Percentiles rank a stretch among this genome's conserved stretches.
These are phyloP conservation scores for Eriocheir sinensis DNA, from an alignment of 1,140 invertebrate species.

Conservation along the genomic window DNA sequence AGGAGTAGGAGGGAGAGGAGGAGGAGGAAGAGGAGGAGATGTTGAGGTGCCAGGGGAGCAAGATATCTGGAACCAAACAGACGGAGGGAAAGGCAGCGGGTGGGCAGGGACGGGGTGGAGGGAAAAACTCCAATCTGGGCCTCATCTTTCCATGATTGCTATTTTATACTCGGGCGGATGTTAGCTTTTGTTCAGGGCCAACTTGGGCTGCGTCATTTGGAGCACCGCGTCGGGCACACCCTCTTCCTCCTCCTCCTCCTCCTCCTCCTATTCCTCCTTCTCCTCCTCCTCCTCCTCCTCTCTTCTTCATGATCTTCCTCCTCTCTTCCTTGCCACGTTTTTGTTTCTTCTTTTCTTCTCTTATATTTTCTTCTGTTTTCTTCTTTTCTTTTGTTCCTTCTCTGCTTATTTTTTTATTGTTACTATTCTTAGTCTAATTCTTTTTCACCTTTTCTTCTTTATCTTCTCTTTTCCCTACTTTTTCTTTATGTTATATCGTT, in stretches of 20 bases:
- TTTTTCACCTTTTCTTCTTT: neutral
- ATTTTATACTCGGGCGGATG: constrained; percentile 54
- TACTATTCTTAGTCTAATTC: neutral
- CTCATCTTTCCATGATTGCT: constrained; percentile 62
- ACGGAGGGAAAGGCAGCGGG: neutral
- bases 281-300: neutral
- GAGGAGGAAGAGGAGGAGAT: constrained; percentile 19
- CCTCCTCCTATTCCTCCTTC: neutral
- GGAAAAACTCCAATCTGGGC: constrained; percentile 58
- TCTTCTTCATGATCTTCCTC: neutral
- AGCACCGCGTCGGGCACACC: constrained; percentile 21
- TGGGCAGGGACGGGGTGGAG: no score
- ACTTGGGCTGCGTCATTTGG: constrained; percentile 56
- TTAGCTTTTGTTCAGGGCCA: constrained; percentile 52
- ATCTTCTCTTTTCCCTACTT: neutral
- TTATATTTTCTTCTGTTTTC: neutral
- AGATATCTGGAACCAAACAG: constrained; percentile 45
- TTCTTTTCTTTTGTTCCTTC: no score
- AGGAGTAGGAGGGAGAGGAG: neutral
- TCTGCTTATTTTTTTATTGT: neutral
- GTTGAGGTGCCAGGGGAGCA: neutral
- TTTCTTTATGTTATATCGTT: neutral
- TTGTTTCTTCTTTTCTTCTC: no score
- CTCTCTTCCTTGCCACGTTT: neutral
- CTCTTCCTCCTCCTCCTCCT: neutral